Percentiles rank a stretch among this genome's conserved stretches.
These are phyloP conservation scores for Cancer borealis DNA, from an alignment of 2,888 invertebrate species.

Conservation along the genomic window DNA sequence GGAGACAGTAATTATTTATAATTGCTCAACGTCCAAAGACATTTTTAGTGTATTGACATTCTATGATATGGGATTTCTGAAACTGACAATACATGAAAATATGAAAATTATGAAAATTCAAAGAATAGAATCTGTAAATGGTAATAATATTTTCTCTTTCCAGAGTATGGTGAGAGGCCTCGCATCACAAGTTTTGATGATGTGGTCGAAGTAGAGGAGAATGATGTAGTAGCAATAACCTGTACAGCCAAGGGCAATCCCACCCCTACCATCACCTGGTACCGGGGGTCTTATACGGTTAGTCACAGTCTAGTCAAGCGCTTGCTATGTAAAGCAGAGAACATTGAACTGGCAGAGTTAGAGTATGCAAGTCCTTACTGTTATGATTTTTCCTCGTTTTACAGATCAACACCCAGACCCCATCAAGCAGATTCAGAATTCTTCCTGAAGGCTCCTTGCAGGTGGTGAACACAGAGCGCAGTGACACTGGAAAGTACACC, in stretches of 20 bases:
- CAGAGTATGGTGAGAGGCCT: slow-evolving; percentile 64
- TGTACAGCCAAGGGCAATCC: slow-evolving; percentile 90
- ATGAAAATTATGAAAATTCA: no score
- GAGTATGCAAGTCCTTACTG: neutral
- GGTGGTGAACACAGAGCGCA: slow-evolving; percentile 89
- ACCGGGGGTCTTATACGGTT: slow-evolving; percentile 83
- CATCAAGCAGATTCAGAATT: slow-evolving; percentile 73
- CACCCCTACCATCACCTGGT: slow-evolving; percentile 89
- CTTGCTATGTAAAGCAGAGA: no score
- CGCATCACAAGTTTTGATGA: slow-evolving; percentile 80
- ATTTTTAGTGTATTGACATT: neutral
- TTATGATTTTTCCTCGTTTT: neutral
- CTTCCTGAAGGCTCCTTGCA: slow-evolving; percentile 78
- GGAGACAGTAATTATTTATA: neutral
- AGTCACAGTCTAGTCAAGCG: neutral
- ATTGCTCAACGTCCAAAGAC: neutral
- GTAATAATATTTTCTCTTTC: neutral
- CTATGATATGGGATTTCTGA: neutral
- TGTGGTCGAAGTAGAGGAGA: slow-evolving; percentile 85
- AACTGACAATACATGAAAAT: neutral
- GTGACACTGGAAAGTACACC: slow-evolving; percentile 91
- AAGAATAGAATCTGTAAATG: neutral
- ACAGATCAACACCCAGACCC: slow-evolving; percentile 58
- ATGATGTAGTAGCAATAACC: slow-evolving; percentile 86
- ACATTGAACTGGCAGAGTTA: neutral